Base-by-base conservation (phyloP, 2,888 invertebrate genomes). In the Cotesia congregata region DNA sequence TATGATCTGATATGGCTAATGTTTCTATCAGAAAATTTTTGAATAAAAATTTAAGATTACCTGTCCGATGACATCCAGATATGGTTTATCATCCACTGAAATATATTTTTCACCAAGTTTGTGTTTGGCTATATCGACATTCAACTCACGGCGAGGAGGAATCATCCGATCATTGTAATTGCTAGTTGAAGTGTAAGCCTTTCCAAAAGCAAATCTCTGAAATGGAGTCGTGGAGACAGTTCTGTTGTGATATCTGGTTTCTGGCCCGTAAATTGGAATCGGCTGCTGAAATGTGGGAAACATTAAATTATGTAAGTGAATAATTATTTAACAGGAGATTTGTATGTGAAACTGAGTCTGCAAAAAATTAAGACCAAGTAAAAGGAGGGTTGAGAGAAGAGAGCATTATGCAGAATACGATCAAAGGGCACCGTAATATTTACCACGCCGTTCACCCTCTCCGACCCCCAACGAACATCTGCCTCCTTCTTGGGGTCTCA, bases 381-480 rank as follows among this genome's bases (percentile, higher is more conserved):
- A 65, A 59, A 67, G 72, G 77, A 71, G 76, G 77, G 74, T 70
- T 62, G 74, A 76, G 68, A 61, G 41, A 70, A 80, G 77, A 81
- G 80, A 80, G 82, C 84, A 86, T 85, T 85, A 85, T 85, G 83
- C 84, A 83, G 64, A 80, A 78, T 17, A 77, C 81, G 78, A 20
- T 61, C 68, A 78, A 81, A 81, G 84, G 83, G 79, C 82, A 81
- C 81, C 50, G 78, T 80, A 82, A 84, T 85, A 84, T 85, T 85
- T 85, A 84, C 83, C 72, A 80, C 9, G 7, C 81, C 74, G 78
- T 59, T 79, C 75, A 78, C 80, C 68, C 73, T 75, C 78, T 82
- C 72, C 67, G 82, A 84, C 86, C 85, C 83, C 86, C 85, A 83
- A 81, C 82, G 83, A 86, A 85, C 86, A 87, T 85, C 87, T 86